Conservation (phyloP, 2,113 vertebrate genomes). For the Tamias sibiricus region DNA sequence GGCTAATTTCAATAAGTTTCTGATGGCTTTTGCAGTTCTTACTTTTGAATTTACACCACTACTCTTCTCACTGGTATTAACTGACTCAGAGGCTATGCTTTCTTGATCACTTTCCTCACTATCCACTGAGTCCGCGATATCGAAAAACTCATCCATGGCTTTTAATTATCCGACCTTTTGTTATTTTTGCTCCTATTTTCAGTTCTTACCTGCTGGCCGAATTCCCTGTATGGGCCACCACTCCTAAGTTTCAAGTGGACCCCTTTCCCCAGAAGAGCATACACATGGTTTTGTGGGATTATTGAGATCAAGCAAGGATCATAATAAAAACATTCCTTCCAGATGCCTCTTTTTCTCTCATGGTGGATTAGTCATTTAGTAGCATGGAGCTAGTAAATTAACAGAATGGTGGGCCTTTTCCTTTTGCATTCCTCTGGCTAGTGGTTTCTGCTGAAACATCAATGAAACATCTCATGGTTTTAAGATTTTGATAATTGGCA, state of each 20-base stretch:
- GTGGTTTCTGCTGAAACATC: conserved; percentile 25
- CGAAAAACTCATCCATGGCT: no score
- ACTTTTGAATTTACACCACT: no score
- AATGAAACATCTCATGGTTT: not conserved
- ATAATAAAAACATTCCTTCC: not conserved
- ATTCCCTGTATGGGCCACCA: no score
- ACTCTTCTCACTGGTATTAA: no score
- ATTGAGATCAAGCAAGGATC: not conserved
- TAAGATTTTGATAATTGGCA: not conserved
- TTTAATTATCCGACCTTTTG: no score
- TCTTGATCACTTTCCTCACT: no score
- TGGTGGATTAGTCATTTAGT: not conserved
- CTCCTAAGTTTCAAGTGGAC: not conserved
- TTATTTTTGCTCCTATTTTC: no score
- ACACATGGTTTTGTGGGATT: conserved; percentile 3
- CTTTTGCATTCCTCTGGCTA: not conserved
- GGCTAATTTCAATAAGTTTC: no score
- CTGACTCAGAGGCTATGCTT: no score
- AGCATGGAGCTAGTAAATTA: not conserved
- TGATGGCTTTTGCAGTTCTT: no score
- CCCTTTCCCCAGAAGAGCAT: not conserved
- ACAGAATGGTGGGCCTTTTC: not conserved
- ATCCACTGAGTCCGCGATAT: no score
- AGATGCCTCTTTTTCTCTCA: not conserved
- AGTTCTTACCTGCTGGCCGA: no score